Conservation (phyloP, 2,888 invertebrate genomes). For the Crossocerus cetratus region DNA sequence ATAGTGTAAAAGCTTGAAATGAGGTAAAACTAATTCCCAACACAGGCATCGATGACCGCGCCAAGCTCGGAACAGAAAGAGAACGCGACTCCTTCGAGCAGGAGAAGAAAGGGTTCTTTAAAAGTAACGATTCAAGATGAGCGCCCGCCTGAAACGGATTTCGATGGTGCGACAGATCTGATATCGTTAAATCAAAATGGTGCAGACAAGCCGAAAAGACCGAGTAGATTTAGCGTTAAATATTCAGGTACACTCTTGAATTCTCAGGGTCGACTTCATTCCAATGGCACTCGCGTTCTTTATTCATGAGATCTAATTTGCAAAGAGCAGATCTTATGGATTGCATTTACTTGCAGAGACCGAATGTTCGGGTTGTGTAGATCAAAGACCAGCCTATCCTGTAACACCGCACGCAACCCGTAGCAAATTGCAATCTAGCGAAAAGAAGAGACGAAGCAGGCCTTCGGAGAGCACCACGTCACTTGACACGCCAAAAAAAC, state of each 20-base stretch:
- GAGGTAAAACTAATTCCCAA: not conserved
- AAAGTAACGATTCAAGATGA: not conserved
- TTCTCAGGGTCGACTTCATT: not conserved
- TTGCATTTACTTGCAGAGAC: slow-evolving; percentile 45
- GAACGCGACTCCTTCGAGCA: slow-evolving; percentile 24
- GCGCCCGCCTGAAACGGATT: not conserved
- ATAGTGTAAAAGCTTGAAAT: not conserved
- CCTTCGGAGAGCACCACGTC: slow-evolving; percentile 34
- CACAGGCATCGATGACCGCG: not conserved
- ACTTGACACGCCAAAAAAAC: slow-evolving; percentile 38
- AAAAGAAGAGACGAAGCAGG: slow-evolving; percentile 8
- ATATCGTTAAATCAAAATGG: slow-evolving; percentile 2
- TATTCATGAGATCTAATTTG: not conserved
- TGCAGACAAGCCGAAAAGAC: slow-evolving; percentile 32
- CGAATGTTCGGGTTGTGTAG: slow-evolving; percentile 41
- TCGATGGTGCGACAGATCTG: not conserved
- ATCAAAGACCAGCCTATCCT: slow-evolving; percentile 42
- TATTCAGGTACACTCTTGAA: slow-evolving; percentile 47
- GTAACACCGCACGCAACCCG: slow-evolving; percentile 52
- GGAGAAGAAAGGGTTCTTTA: slow-evolving; percentile 23
- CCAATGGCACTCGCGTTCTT: slow-evolving; percentile 2
- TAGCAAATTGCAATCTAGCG: slow-evolving; percentile 15
- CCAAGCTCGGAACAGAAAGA: slow-evolving; percentile 22
- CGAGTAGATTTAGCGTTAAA: slow-evolving; percentile 53
- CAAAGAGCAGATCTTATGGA: not conserved